A percentile compares a stretch with the other conserved stretches of the same genome.
These are phyloP conservation scores for Riparia riparia DNA, from an alignment of 2,113 vertebrate genomes.

Conservation along the genomic window DNA sequence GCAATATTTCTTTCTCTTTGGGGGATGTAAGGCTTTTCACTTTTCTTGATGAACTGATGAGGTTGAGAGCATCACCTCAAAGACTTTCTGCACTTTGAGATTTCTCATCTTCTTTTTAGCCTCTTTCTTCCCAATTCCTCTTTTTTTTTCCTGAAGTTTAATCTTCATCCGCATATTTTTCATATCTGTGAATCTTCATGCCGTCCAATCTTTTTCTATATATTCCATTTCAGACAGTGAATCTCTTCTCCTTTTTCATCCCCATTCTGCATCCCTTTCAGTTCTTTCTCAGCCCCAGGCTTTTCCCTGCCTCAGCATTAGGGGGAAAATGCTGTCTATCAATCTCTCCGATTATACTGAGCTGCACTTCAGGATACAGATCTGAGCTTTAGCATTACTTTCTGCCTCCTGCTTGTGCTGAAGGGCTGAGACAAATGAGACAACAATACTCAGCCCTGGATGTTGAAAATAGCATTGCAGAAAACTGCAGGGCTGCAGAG, in stretches of 20 bases:
- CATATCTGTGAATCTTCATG: background rate
- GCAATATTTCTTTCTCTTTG: background rate
- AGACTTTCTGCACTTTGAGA: background rate
- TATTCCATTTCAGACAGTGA: slow-evolving; percentile 9
- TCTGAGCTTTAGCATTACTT: background rate
- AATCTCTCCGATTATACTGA: background rate
- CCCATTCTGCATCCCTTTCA: background rate
- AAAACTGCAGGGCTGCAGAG: background rate
- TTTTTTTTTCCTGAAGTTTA: background rate
- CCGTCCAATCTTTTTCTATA: background rate
- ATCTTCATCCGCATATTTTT: background rate
- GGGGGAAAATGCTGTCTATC: background rate
- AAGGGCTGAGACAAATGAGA: background rate
- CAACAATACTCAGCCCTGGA: background rate
- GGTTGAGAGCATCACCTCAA: background rate
- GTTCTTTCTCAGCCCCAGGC: background rate
- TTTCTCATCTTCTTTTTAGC: background rate
- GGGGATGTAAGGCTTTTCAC: background rate
- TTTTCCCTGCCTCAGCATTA: background rate
- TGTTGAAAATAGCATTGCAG: background rate
- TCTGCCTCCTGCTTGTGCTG: background rate
- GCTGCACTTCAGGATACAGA: background rate
- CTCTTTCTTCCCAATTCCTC: background rate
- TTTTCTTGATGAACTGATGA: slow-evolving; percentile 1
- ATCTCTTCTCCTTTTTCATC: background rate